Conservation (phyloP, 2,797 vertebrate species). For the Enteromius afrohamiltoni region DNA sequence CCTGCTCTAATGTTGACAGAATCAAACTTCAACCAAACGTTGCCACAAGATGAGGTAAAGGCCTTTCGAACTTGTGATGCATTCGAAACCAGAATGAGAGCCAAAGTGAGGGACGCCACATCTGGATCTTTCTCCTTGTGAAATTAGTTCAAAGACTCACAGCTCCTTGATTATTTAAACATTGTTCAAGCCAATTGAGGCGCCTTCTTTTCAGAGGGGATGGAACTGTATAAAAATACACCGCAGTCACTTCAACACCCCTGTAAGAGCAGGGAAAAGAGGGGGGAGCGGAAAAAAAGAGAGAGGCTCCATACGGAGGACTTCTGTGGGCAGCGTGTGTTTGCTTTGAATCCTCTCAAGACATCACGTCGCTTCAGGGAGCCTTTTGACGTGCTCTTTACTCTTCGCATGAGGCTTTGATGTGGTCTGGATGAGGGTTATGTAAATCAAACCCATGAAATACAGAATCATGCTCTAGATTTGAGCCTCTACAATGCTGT, state of each 20-base stretch:
- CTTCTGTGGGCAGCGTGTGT: constrained; percentile 58
- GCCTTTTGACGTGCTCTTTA: constrained; percentile 58
- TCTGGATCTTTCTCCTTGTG: constrained; percentile 63
- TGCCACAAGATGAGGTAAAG: constrained; percentile 39
- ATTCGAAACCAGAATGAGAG: constrained; percentile 10
- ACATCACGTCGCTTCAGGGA: constrained; percentile 61
- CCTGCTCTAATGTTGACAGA: constrained; percentile 48
- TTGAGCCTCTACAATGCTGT: constrained; percentile 35
- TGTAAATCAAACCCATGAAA: constrained; percentile 56
- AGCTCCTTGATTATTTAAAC: constrained; percentile 71
- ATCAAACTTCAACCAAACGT: constrained; percentile 25
- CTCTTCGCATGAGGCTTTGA: constrained; percentile 60
- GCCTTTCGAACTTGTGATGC: constrained; percentile 24
- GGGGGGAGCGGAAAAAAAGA: constrained; percentile 30
- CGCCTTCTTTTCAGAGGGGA: constrained; percentile 58
- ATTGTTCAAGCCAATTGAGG: constrained; percentile 64
- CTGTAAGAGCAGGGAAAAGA: constrained; percentile 52
- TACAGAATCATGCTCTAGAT: constrained; percentile 14
- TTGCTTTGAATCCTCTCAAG: constrained; percentile 64
- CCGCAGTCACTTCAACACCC: constrained; percentile 61
- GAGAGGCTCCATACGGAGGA: constrained; percentile 51
- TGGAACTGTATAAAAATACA: constrained; percentile 59
- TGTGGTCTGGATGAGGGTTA: constrained; percentile 55
- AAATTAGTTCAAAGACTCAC: constrained; percentile 68
- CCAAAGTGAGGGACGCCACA: constrained; percentile 57